These are phyloP conservation scores for Hylaeus volcanicus DNA, from an alignment of 1,140 invertebrate species.

Conservation along the genomic window DNA sequence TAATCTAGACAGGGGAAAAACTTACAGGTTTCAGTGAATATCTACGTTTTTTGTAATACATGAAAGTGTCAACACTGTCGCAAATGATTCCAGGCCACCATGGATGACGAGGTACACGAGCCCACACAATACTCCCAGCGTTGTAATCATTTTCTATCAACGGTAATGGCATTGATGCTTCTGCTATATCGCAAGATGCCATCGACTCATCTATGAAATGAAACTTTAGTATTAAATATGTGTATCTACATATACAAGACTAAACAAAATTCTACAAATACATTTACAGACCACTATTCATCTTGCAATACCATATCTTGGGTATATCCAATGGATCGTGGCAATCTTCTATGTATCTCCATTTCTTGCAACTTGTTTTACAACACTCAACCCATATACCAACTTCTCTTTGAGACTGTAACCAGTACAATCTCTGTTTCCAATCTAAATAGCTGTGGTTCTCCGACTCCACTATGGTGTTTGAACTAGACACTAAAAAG, in stretches of 20 bases:
- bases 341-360: conserved; percentile 81
- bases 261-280: conserved; percentile 3
- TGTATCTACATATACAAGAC: neutral
- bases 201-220: conserved; percentile 76
- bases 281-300: conserved; percentile 81
- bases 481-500: conserved; percentile 27
- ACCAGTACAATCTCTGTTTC: conserved; percentile 68
- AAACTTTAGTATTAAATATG: conserved; percentile 17
- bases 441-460: neutral
- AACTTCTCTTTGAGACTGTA: conserved; percentile 78
- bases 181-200: conserved; percentile 80
- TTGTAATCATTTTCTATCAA: conserved; percentile 82
- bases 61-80: conserved; percentile 84
- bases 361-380: conserved; percentile 81
- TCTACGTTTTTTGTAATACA: conserved; percentile 82
- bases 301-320: conserved; percentile 83
- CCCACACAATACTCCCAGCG: conserved; percentile 86
- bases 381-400: conserved; percentile 84
- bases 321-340: conserved; percentile 83
- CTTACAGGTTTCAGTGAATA: conserved; percentile 81
- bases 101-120: conserved; percentile 82
- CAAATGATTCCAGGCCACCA: conserved; percentile 90
- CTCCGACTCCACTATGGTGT: neutral
- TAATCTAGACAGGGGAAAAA: neutral
- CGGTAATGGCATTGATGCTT: conserved; percentile 66